phyloP scores from a whole-genome alignment of 1,140 invertebrate genomes.

The Mylabris phalerata region DNA sequence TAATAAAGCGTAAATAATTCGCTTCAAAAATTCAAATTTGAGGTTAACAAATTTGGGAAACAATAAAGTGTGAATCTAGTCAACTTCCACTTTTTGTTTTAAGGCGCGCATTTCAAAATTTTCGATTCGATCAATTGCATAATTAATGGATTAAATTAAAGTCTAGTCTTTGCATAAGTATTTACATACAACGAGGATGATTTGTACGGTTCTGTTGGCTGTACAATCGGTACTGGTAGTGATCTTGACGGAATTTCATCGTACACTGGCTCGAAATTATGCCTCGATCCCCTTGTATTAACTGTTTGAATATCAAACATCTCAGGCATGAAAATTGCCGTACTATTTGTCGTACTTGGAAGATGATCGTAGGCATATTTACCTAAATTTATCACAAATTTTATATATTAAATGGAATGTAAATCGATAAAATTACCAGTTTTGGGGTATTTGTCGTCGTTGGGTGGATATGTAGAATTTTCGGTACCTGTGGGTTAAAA shows the following conservation, averaged over 20 bases:
- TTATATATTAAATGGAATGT: background rate
- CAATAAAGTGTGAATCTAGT: too few species aligned
- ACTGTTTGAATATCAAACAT: conserved; percentile 6
- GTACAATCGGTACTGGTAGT: background rate
- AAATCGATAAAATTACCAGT: background rate
- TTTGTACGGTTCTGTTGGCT: conserved; percentile 4
- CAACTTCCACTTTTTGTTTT: too few species aligned
- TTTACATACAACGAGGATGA: conserved; percentile 24
- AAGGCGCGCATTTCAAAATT: too few species aligned
- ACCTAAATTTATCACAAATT: conserved; percentile 11
- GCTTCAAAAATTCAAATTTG: too few species aligned
- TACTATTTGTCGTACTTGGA: conserved; percentile 30
- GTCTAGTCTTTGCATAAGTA: conserved; percentile 22
- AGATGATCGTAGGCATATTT: conserved; percentile 35
- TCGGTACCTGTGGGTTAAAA: too few species aligned
- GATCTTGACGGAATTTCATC: conserved; percentile 31
- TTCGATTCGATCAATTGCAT: too few species aligned
- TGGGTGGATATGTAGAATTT: too few species aligned
- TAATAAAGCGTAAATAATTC: too few species aligned
- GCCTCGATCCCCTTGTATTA: background rate
- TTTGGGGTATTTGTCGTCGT: background rate
- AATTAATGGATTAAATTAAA: conserved; percentile 11
- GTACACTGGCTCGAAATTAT: conserved; percentile 29
- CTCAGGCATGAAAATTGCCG: conserved; percentile 30
- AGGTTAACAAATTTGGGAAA: too few species aligned